Conservation (phyloP, 2,113 vertebrate species). For the Sula dactylatra region DNA sequence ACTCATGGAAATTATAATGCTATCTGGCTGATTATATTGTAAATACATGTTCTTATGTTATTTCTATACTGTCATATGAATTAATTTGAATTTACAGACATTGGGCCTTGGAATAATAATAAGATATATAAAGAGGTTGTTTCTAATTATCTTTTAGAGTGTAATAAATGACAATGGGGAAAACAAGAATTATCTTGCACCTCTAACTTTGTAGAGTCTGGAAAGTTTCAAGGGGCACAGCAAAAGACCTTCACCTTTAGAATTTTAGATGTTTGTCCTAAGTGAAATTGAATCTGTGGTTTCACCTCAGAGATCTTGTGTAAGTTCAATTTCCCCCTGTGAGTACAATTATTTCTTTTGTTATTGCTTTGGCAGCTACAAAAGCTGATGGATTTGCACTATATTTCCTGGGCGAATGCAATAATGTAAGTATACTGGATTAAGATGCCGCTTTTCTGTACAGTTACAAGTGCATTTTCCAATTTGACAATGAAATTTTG, state of each 20-base stretch:
- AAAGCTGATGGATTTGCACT: slow-evolving; percentile 98
- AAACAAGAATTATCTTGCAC: neutral
- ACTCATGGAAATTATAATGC: neutral
- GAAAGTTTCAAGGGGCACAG: neutral
- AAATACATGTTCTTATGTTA: neutral
- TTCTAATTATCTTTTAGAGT: neutral
- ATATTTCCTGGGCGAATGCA: slow-evolving; percentile 99
- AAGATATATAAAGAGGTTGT: neutral
- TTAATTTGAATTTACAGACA: neutral
- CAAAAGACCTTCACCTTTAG: neutral
- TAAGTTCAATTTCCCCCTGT: neutral
- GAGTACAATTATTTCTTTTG: slow-evolving; percentile 55
- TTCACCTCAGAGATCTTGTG: neutral
- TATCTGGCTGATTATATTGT: neutral
- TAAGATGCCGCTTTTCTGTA: slow-evolving; percentile 16
- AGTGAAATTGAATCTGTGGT: neutral
- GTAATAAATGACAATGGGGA: neutral
- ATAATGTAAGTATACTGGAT: slow-evolving; percentile 89
- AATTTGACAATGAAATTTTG: neutral
- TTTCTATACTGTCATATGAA: neutral
- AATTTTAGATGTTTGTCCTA: neutral
- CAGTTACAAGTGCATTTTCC: neutral
- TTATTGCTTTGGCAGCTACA: slow-evolving; percentile 85
- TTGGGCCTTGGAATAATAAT: neutral
- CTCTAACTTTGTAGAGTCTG: neutral